A percentile compares a stretch with the other conserved stretches of the same genome.
phyloP scores from a whole-genome alignment of 2,113 vertebrate genomes.

The Tetrax tetrax region DNA sequence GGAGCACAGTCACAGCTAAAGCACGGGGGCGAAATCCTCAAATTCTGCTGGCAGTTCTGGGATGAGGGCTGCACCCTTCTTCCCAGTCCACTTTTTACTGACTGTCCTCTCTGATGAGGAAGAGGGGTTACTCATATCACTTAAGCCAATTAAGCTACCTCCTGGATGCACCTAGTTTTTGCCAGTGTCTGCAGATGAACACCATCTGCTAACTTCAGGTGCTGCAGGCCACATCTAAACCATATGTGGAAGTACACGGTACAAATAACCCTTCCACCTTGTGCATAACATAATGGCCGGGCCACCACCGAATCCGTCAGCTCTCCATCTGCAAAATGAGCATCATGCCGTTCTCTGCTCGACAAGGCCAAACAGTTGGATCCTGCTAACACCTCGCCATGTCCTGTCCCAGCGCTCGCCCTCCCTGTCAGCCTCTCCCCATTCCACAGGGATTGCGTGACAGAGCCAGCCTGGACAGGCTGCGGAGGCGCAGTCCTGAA shows the following conservation, averaged over 20 bases:
- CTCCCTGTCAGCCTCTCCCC: neutral
- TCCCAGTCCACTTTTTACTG: neutral
- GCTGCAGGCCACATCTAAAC: neutral
- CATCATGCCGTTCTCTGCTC: neutral
- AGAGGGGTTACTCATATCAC: neutral
- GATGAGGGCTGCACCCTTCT: neutral
- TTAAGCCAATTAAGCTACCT: neutral
- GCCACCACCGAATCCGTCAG: fast-evolving
- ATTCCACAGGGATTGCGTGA: constrained; percentile 25
- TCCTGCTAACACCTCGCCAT: fast-evolving
- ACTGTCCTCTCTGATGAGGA: neutral
- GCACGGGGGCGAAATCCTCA: neutral
- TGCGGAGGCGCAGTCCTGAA: neutral
- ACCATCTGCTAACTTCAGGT: neutral
- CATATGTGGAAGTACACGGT: neutral
- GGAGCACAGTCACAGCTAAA: neutral
- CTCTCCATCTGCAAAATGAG: neutral
- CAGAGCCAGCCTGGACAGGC: constrained; percentile 3
- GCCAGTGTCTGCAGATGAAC: neutral
- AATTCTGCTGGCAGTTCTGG: neutral
- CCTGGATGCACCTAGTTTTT: neutral
- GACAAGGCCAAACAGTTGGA: neutral
- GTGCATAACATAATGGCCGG: fast-evolving
- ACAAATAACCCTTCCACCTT: neutral
- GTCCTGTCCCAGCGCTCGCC: neutral